phyloP scores from a whole-genome alignment of 2,888 invertebrate genomes.

The Sesia bembeciformis region DNA sequence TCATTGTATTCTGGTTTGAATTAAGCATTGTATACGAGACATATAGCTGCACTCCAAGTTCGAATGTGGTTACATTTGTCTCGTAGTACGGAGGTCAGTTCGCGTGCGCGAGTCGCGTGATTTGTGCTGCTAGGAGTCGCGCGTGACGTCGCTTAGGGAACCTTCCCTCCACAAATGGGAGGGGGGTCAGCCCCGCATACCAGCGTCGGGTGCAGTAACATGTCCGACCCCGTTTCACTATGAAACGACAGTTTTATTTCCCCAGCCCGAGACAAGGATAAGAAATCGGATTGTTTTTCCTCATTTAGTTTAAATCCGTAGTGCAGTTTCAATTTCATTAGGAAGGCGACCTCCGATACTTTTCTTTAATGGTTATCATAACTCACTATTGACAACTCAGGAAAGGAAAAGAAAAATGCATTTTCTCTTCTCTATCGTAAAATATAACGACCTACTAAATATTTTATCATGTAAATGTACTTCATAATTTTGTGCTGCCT shows the following conservation, averaged over 20 bases:
- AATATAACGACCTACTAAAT: too few species aligned
- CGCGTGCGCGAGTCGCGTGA: conserved; percentile 65
- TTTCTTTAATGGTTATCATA: not conserved
- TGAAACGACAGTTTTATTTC: conserved; percentile 65
- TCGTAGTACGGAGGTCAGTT: conserved; percentile 28
- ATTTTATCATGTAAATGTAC: too few species aligned
- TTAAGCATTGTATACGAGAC: not conserved
- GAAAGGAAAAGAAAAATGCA: too few species aligned
- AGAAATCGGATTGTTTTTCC: conserved; percentile 33
- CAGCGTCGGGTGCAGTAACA: conserved; percentile 52
- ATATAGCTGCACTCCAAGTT: not conserved
- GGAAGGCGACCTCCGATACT: not conserved
- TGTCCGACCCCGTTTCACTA: conserved; percentile 61
- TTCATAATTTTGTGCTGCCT: too few species aligned
- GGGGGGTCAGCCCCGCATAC: conserved; percentile 55
- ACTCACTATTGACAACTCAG: too few species aligned
- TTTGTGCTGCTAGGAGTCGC: conserved; percentile 59
- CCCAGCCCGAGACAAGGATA: conserved; percentile 35
- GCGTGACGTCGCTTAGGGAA: conserved; percentile 60
- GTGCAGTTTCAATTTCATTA: conserved; percentile 2
- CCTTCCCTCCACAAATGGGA: conserved; percentile 30
- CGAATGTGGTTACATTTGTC: conserved; percentile 1
- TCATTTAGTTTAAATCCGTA: conserved; percentile 14
- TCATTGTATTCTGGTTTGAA: not conserved
- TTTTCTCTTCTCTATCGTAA: too few species aligned